Evolutionary conservation across 1,140 invertebrate species (phyloP), one percentile per base, ranked within the genome.

Genomic region (Papilio dardanus): DNA sequence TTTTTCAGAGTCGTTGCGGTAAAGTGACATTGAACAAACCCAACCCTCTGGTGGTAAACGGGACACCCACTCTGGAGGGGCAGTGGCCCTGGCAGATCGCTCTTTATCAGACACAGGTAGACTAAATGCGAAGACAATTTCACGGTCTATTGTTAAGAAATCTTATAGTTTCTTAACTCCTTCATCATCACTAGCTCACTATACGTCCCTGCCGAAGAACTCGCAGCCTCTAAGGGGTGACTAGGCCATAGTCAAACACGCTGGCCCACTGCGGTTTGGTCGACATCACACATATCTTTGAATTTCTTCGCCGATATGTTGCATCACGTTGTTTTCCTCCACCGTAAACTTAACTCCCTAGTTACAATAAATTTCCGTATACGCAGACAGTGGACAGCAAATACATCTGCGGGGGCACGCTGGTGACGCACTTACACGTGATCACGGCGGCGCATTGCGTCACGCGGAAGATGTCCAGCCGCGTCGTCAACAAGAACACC

Each of bases 361-460:
- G n/a, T n/a, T n/a, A n/a, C n/a, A n/a, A n/a, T n/a, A n/a, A n/a
- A n/a, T n/a, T n/a, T n/a, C n/a, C n/a, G n/a, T n/a, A n/a, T n/a
- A n/a, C n/a, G 4, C 87, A 93, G 93, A 89, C 86, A 0, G 88
- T 93, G 5, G 91, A 93, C 79, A 91, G 86, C 77, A 93, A 94
- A 54, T 96, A 96, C 79, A 93, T 93, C 28, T 98, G 97, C 84
- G 97, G 97, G 0, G 97, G 97, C 0, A 97, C 97, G 0, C 91
- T 98, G 67, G 95, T 98, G 8, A 95, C 95, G 0, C 91, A 94
- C 1, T 88, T 94, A 35, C 97, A 97, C 94, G 94, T 98, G 0
- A 89, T 98, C 37, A 98, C 97, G 0, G 97, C 97, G 0, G 97
- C 97, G 0, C 97, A 98, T 86, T 98, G 97, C 87, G 95, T 96